Evolutionary conservation across 1,140 invertebrate genomes (phyloP).

Genomic region (Drosophila ironensis): DNA sequence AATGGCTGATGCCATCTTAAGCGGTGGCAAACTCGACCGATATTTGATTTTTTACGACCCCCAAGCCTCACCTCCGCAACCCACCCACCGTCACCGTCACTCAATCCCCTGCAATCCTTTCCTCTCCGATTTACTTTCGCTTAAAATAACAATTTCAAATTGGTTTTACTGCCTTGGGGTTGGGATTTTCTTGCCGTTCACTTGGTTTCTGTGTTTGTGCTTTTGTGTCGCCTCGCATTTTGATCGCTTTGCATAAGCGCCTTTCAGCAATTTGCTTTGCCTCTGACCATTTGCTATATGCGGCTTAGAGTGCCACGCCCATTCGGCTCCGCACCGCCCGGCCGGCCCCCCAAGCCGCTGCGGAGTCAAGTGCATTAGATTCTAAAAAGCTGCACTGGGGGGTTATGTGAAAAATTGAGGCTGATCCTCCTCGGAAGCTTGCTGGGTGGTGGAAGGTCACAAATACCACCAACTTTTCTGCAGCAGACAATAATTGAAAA

Average conservation of each 20-base stretch:
- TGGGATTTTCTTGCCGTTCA: slow-evolving; percentile 53
- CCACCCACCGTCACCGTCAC: too few relatives aligned
- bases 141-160: slow-evolving; percentile 81
- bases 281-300: slow-evolving; percentile 43
- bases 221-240: slow-evolving; percentile 54
- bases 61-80: not conserved
- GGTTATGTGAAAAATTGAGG: slow-evolving; percentile 1
- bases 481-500: slow-evolving; percentile 73
- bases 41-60: slow-evolving; percentile 77
- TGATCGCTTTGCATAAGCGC: slow-evolving; percentile 78
- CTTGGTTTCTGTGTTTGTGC: slow-evolving; percentile 4
- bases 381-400: slow-evolving; percentile 18
- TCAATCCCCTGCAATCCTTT: slow-evolving; percentile 15
- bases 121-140: slow-evolving; percentile 53
- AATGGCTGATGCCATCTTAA: slow-evolving; percentile 59
- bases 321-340: not conserved
- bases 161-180: slow-evolving; percentile 74
- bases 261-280: slow-evolving; percentile 58
- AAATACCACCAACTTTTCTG: slow-evolving; percentile 46
- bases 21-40: slow-evolving; percentile 43
- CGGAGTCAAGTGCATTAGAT: slow-evolving; percentile 56
- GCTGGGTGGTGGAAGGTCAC: not conserved
- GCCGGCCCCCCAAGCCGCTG: slow-evolving; percentile 7
- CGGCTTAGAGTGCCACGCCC: slow-evolving; percentile 31
- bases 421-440: not conserved